phyloP scores from a whole-genome alignment of 2,113 vertebrate species.

The Rhinolophus sinicus region DNA sequence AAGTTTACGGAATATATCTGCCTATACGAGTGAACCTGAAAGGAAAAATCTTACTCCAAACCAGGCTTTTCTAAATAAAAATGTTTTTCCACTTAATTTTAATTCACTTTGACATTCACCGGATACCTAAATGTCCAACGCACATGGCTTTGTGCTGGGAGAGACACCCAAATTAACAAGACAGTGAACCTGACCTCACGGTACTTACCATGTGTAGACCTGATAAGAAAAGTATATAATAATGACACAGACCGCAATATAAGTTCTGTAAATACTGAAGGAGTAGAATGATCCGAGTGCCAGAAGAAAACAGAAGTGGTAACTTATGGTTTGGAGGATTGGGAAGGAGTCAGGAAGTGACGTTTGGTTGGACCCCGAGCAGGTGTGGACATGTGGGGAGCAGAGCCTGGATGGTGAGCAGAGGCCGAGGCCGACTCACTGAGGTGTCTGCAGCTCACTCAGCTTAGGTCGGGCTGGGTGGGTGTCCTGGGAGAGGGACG shows the following conservation, averaged over 20 bases:
- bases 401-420: not conserved
- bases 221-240: not conserved
- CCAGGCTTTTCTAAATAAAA: not conserved
- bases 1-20: not conserved
- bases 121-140: not conserved
- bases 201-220: not conserved
- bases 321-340: not conserved
- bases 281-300: not conserved
- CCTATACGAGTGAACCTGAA: not conserved
- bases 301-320: not conserved
- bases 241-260: not conserved
- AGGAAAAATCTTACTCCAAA: not conserved
- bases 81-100: not conserved
- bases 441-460: not conserved
- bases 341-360: not conserved
- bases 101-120: not conserved
- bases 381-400: not conserved
- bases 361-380: not conserved
- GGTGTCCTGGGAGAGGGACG: not conserved
- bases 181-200: not conserved
- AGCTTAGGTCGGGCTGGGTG: rapidly evolving
- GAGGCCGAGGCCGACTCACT: not conserved
- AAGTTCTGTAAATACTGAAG: rapidly evolving
- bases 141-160: not conserved
- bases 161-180: not conserved